These are phyloP conservation scores for Aplysina aerophoba DNA, from an alignment of 37 sponge, comb jelly and placozoan genomes.

Conservation along the genomic window DNA sequence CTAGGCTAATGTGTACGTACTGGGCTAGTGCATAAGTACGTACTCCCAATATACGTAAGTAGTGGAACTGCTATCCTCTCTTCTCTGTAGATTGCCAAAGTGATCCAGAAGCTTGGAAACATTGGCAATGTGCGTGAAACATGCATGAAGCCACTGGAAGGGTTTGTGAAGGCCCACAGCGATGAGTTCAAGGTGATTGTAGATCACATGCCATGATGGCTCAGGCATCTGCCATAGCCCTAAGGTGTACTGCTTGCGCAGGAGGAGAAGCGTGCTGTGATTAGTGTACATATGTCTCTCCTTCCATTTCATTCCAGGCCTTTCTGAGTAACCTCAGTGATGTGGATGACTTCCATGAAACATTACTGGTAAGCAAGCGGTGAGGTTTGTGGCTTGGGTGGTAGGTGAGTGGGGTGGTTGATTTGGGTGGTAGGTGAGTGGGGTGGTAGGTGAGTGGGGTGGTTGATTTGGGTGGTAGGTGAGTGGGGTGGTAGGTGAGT, in stretches of 20 bases:
- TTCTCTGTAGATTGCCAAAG: constrained; percentile 61
- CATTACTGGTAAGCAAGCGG: constrained; percentile 49
- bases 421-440: too few species aligned
- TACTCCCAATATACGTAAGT: not conserved
- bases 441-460: too few species aligned
- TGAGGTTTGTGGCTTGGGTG: too few species aligned
- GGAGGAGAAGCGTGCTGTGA: not conserved
- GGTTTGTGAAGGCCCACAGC: constrained; percentile 69
- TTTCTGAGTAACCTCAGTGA: constrained; percentile 81
- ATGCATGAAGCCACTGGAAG: constrained; percentile 79
- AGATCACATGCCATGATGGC: not conserved
- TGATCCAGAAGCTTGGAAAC: constrained; percentile 83
- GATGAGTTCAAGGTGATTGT: constrained; percentile 73
- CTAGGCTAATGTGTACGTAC: too few species aligned
- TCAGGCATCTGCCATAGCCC: not conserved
- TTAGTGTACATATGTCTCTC: not conserved
- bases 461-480: too few species aligned
- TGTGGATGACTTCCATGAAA: constrained; percentile 83
- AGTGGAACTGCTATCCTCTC: not conserved
- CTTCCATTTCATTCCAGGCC: constrained; percentile 17
- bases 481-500: too few species aligned
- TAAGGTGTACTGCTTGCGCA: not conserved
- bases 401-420: too few species aligned
- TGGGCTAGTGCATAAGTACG: too few species aligned
- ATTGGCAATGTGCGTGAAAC: constrained; percentile 72